Conservation (phyloP, 2,113 vertebrate species). For the Brachyhypopomus gauderio region DNA sequence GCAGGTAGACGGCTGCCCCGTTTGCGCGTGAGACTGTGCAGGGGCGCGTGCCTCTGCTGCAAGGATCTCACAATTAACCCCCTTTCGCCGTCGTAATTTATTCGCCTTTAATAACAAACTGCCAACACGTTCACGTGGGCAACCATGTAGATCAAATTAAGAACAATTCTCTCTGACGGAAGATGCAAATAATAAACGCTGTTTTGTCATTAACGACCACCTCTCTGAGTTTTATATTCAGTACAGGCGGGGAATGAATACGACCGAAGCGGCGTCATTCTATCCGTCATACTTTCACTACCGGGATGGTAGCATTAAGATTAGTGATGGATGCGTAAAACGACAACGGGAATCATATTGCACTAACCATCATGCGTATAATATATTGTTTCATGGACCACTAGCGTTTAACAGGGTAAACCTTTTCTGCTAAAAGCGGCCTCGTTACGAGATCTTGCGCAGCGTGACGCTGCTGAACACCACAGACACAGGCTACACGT, state of each 20-base stretch:
- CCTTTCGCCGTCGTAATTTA: neutral
- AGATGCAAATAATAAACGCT: constrained; percentile 28
- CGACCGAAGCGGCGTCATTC: neutral
- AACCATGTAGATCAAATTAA: constrained; percentile 50
- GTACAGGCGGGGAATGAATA: too few relatives aligned
- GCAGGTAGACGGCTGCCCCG: neutral
- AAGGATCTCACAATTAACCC: neutral
- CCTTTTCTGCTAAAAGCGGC: neutral
- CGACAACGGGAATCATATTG: neutral
- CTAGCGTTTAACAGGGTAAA: neutral
- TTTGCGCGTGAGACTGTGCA: too few relatives aligned
- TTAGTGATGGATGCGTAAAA: too few relatives aligned
- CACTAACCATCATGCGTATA: too few relatives aligned
- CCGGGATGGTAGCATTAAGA: too few relatives aligned
- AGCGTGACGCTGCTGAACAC: constrained; percentile 31
- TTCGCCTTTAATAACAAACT: neutral
- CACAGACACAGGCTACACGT: neutral
- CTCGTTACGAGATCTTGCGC: constrained; percentile 42
- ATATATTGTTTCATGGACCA: too few relatives aligned
- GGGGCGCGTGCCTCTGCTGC: neutral
- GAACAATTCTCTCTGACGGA: constrained; percentile 38
- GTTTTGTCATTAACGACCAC: constrained; percentile 23
- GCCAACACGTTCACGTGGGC: neutral
- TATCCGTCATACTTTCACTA: too few relatives aligned
- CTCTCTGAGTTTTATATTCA: too few relatives aligned